These are phyloP conservation scores for Lasioglossum zephyrum DNA, from an alignment of 2,888 invertebrate genomes.

Conservation along the genomic window DNA sequence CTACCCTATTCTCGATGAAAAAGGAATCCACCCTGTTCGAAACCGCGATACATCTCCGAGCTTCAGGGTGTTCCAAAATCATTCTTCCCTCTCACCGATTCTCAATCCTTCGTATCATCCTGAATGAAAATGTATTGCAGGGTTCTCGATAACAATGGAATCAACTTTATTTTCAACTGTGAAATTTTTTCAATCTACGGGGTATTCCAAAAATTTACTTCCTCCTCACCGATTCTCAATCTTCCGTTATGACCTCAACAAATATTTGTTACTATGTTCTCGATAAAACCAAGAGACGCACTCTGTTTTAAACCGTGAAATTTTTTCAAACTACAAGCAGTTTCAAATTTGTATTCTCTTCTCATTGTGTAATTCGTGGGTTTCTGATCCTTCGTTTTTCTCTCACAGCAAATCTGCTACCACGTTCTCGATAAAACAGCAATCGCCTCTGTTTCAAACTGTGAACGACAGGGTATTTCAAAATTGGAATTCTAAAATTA, in stretches of 20 bases:
- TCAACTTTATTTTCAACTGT: not conserved
- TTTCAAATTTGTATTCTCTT: not conserved
- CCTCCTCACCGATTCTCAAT: not conserved
- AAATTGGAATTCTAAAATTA: too few species aligned
- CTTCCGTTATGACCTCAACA: not conserved
- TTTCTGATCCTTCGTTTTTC: too few species aligned
- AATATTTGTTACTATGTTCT: not conserved
- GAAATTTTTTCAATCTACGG: not conserved
- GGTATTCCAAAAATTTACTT: not conserved
- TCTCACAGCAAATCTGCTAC: too few species aligned
- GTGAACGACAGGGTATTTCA: too few species aligned
- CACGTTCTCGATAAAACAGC: too few species aligned
- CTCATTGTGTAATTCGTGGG: not conserved
- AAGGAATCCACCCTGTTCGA: not conserved
- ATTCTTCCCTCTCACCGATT: not conserved
- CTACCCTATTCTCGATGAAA: not conserved
- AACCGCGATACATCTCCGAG: not conserved
- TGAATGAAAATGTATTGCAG: not conserved
- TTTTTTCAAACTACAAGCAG: not conserved
- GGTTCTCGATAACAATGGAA: not conserved
- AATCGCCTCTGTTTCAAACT: too few species aligned
- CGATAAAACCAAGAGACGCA: not conserved
- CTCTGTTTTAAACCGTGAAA: not conserved
- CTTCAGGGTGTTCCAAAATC: not conserved
- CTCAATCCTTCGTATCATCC: not conserved